phyloP scores from a whole-genome alignment of 2,888 invertebrate genomes.

The Calameuta filiformis region DNA sequence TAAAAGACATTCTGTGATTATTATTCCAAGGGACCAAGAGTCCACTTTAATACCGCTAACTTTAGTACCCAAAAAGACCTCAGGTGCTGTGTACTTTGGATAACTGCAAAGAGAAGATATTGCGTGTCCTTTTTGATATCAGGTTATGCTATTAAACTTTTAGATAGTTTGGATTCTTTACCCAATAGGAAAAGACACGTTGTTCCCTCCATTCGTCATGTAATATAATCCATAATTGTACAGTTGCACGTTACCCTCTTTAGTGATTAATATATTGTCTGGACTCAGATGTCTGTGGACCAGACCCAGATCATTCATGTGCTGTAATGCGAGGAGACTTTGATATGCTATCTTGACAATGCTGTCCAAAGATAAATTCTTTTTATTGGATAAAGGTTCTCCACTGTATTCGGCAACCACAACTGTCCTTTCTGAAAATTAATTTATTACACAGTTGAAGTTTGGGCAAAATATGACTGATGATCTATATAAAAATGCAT shows the following conservation, averaged over 20 bases:
- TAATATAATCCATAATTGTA: constrained; percentile 94
- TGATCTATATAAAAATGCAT: neutral
- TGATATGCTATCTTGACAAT: constrained; percentile 78
- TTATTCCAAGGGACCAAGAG: constrained; percentile 94
- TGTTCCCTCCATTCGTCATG: constrained; percentile 88
- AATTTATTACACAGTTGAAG: neutral
- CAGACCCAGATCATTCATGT: constrained; percentile 79
- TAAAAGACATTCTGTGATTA: constrained; percentile 83
- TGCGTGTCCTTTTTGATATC: neutral
- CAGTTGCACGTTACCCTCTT: constrained; percentile 80
- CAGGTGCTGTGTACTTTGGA: constrained; percentile 84
- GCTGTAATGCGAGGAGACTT: constrained; percentile 77
- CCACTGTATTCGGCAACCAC: constrained; percentile 86
- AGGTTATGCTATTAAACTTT: neutral
- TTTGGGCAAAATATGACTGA: neutral
- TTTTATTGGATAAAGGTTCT: constrained; percentile 70
- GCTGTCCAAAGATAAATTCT: constrained; percentile 68
- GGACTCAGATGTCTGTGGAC: constrained; percentile 84
- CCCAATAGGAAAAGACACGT: constrained; percentile 92
- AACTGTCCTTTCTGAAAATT: constrained; percentile 78
- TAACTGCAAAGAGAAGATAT: constrained; percentile 68
- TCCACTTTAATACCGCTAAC: constrained; percentile 81
- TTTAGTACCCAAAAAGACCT: constrained; percentile 78
- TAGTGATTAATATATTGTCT: constrained; percentile 84
- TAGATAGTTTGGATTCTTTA: constrained; percentile 60